A percentile compares a stretch with the other conserved stretches of the same genome.
These are phyloP conservation scores for Neelides sp. DNA, from an alignment of 1,140 invertebrate species.

Conservation along the genomic window DNA sequence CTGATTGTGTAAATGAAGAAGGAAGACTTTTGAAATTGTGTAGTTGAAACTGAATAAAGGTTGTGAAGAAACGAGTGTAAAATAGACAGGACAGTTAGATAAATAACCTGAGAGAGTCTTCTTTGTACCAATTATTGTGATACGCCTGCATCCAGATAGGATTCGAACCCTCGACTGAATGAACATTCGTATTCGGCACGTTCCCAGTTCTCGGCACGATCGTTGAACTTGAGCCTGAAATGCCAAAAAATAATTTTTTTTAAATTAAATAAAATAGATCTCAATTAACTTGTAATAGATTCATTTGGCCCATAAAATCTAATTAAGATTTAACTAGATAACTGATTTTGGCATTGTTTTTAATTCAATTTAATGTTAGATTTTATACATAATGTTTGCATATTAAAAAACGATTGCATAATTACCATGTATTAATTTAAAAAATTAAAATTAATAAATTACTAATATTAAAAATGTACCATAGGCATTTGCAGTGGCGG, in stretches of 20 bases:
- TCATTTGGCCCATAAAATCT: not conserved
- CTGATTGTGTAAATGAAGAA: too few relatives aligned
- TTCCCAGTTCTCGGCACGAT: slow-evolving; percentile 41
- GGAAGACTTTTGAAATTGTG: too few relatives aligned
- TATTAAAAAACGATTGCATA: not conserved
- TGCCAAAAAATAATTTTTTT: slow-evolving; percentile 1
- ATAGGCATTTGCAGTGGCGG: slow-evolving; percentile 81
- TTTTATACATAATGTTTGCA: too few relatives aligned
- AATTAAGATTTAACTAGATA: not conserved
- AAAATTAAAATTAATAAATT: slow-evolving; percentile 30
- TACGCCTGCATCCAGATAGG: slow-evolving; percentile 90
- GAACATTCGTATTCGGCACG: slow-evolving; percentile 87
- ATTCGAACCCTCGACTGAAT: slow-evolving; percentile 83
- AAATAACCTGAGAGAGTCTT: slow-evolving; percentile 52
- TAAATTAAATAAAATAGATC: not conserved
- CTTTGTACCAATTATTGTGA: slow-evolving; percentile 89
- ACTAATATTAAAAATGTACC: slow-evolving; percentile 44
- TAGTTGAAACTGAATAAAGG: too few relatives aligned
- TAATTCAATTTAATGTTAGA: too few relatives aligned
- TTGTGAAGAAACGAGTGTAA: too few relatives aligned
- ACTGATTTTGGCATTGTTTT: not conserved
- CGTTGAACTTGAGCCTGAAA: slow-evolving; percentile 48
- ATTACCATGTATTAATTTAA: slow-evolving; percentile 18
- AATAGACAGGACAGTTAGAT: too few relatives aligned
- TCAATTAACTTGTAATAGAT: not conserved